phyloP scores from a whole-genome alignment of 2,113 vertebrate species.

The Scomber scombrus region DNA sequence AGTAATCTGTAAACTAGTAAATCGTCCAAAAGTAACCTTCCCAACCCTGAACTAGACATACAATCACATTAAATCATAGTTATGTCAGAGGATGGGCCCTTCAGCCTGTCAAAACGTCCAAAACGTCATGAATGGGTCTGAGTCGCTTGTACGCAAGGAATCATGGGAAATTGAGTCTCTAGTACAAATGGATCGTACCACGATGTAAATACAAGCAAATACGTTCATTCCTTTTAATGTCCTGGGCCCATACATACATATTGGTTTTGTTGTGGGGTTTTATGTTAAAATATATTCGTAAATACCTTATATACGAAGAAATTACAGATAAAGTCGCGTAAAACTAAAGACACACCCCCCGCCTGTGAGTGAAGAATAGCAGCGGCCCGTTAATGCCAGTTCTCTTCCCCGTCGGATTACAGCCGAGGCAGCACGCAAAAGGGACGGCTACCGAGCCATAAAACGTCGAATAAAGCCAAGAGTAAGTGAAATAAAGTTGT shows the following conservation, averaged over 20 bases:
- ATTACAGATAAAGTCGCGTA: background rate
- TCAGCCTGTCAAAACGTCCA: background rate
- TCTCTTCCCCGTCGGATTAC: constrained; percentile 78
- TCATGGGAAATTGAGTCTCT: constrained; percentile 70
- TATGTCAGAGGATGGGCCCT: too few relatives aligned
- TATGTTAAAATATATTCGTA: fast-evolving
- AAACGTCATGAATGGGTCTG: too few relatives aligned
- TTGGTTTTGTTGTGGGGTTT: fast-evolving
- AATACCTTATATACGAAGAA: fast-evolving
- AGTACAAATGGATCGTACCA: constrained; percentile 63
- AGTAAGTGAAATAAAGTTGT: constrained; percentile 63
- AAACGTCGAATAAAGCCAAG: constrained; percentile 71
- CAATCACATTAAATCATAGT: background rate
- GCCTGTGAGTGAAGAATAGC: constrained; percentile 28
- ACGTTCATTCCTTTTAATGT: fast-evolving
- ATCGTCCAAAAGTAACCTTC: too few relatives aligned
- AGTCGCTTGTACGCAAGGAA: background rate
- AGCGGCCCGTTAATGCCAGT: background rate
- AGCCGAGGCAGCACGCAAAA: constrained; percentile 52
- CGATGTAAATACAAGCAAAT: background rate
- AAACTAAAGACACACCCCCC: background rate
- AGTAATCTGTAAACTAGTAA: too few relatives aligned
- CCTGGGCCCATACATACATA: fast-evolving
- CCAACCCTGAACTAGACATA: background rate
- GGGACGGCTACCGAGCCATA: background rate